These are phyloP conservation scores for Poecilus cupreus DNA, from an alignment of 2,888 invertebrate genomes.

Conservation along the genomic window DNA sequence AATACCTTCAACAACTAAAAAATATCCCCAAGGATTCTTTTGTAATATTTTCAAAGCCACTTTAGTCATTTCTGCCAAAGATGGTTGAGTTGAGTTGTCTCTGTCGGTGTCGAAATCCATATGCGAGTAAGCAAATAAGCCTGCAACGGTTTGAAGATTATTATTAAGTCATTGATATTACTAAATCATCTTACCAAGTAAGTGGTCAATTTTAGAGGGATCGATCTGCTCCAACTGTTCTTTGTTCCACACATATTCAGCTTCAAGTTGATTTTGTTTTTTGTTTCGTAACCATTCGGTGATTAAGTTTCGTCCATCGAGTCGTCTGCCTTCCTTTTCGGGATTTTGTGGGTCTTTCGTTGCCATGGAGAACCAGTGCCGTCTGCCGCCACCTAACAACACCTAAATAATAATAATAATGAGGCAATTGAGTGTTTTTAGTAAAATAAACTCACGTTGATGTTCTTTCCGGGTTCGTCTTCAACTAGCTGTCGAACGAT, in stretches of 20 bases:
- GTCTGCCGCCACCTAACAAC: slow-evolving; percentile 79
- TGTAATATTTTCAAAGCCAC: slow-evolving; percentile 75
- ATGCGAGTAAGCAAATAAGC: slow-evolving; percentile 76
- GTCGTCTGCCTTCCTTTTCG: slow-evolving; percentile 71
- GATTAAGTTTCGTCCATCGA: slow-evolving; percentile 76
- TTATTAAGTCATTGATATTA: too few species aligned
- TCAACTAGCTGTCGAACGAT: slow-evolving; percentile 80
- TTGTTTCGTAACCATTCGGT: slow-evolving; percentile 74
- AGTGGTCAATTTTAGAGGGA: slow-evolving; percentile 70
- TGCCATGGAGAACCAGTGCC: slow-evolving; percentile 71
- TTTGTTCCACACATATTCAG: slow-evolving; percentile 70
- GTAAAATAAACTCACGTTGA: slow-evolving; percentile 73
- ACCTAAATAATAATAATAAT: slow-evolving; percentile 69
- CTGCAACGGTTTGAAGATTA: slow-evolving; percentile 59
- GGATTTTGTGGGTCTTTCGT: slow-evolving; percentile 65
- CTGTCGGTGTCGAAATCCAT: slow-evolving; percentile 76
- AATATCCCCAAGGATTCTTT: slow-evolving; percentile 73
- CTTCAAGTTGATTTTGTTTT: slow-evolving; percentile 69
- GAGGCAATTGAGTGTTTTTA: too few species aligned
- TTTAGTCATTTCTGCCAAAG: slow-evolving; percentile 77
- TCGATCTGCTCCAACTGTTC: slow-evolving; percentile 72
- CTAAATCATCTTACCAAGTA: slow-evolving; percentile 72
- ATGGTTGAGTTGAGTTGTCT: slow-evolving; percentile 72
- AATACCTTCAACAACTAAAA: slow-evolving; percentile 73
- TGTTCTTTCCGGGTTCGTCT: slow-evolving; percentile 76